Evolutionary conservation across 2,888 invertebrate genomes (phyloP).

Genomic region (Trachelus iudaicus): DNA sequence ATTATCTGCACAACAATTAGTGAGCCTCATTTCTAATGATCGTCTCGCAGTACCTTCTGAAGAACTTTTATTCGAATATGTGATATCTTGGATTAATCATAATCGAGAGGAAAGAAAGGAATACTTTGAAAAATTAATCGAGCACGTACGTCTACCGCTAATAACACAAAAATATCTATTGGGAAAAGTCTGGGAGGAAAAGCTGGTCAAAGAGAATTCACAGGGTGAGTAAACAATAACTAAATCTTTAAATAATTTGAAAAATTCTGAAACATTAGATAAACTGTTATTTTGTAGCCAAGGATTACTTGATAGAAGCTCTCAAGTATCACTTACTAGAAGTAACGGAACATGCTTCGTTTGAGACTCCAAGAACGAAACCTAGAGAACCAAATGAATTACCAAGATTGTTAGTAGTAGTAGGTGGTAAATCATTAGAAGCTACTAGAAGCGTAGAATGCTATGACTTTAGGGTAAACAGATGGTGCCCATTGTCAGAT

Average conservation of each 20-base stretch:
- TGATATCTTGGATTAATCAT: constrained; percentile 81
- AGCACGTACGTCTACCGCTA: constrained; percentile 91
- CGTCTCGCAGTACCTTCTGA: constrained; percentile 86
- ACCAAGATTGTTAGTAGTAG: constrained; percentile 87
- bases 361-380: constrained; percentile 81
- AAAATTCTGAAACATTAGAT: too few relatives aligned
- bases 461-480: constrained; percentile 85
- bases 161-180: constrained; percentile 90
- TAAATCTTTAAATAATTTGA: too few relatives aligned
- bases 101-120: constrained; percentile 76
- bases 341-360: constrained; percentile 80
- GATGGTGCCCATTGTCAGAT: constrained; percentile 88
- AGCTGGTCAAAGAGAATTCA: constrained; percentile 82
- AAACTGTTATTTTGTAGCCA: constrained; percentile 62
- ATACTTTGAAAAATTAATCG: constrained; percentile 83
- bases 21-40: constrained; percentile 86
- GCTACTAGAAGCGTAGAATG: constrained; percentile 94
- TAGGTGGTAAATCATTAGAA: constrained; percentile 96
- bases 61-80: constrained; percentile 89
- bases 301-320: constrained; percentile 94
- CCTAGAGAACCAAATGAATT: constrained; percentile 84
- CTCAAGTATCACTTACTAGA: constrained; percentile 92
- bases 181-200: constrained; percentile 88
- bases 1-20: constrained; percentile 79
- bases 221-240: constrained; percentile 68